Base-by-base conservation (phyloP, 1,140 invertebrate species). In the Solenopsis invicta region DNA sequence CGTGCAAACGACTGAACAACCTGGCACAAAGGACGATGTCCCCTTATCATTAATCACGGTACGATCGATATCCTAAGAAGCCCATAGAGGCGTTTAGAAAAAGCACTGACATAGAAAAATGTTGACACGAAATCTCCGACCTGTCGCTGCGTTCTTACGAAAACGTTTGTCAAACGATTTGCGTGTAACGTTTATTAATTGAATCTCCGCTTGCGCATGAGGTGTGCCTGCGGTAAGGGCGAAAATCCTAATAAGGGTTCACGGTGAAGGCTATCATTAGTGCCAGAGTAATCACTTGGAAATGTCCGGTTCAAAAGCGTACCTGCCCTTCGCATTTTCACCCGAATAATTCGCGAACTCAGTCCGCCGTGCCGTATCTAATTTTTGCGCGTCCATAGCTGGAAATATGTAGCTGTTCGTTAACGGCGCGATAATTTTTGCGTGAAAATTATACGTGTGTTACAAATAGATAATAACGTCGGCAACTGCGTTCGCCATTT, bases 281-380 rank as follows among this genome's bases (percentile, higher is more conserved):
- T 29, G 64, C 13, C 16, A 37, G 21, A 56, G 50, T 12, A 56
- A 59, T 84, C 69, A 74, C 24, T 74, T 61, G 80, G 69, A 84
- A 84, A 74, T 75, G 48, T 75, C 24, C 29, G n/a, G n/a, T 29
- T 41, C 41, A 48, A 48, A 82, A 81, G 24, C 72, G n/a, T 41
- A 41, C 41, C 21, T 34, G 80, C 37, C 78, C 78, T 59, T 82
- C 41, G 54, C 24, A 74, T 74, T 82, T 82, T 82, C 67, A 59
- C 80, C 41, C 56, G 67, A 84, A 48, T 84, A 61, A 29, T 29
- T 29, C 29, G 29, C 29, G 29, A 29, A 48, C 29, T 37, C 16
- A 13, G 41, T 8, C 12, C 54, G n/a, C 21, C 77, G 61, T 21
- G 62, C 54, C 13, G 24, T 2, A 29, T 9, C 13, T 29, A n/a